A percentile compares a stretch with the other conserved stretches of the same genome.
phyloP scores from a whole-genome alignment of 2,888 invertebrate genomes.

The Athrips mouffetella region DNA sequence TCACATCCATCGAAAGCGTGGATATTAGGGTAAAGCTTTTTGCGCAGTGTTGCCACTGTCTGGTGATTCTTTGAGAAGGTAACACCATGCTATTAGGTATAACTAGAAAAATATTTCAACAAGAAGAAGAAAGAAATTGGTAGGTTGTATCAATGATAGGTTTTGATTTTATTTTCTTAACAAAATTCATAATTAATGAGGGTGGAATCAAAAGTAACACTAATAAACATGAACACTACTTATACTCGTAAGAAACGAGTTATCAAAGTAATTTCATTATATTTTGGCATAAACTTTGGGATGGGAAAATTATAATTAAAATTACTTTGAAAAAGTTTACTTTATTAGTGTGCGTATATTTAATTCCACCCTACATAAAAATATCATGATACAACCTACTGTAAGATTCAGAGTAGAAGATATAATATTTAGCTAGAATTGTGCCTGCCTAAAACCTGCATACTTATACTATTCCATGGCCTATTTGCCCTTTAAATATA shows the following conservation, averaged over 20 bases:
- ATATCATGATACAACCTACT: neutral
- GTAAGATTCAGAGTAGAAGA: neutral
- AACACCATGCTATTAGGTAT: slow-evolving; percentile 41
- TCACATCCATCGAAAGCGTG: slow-evolving; percentile 64
- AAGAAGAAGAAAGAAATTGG: slow-evolving; percentile 25
- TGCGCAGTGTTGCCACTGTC: slow-evolving; percentile 10
- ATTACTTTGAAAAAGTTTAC: neutral
- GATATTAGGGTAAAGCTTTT: slow-evolving; percentile 12
- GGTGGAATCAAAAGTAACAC: too few relatives aligned
- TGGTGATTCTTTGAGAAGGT: slow-evolving; percentile 15
- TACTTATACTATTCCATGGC: neutral
- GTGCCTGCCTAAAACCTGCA: slow-evolving; percentile 6
- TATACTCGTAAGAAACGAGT: too few relatives aligned
- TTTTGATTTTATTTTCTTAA: too few relatives aligned
- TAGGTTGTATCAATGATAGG: slow-evolving; percentile 10
- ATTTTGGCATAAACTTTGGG: too few relatives aligned
- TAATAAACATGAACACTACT: too few relatives aligned
- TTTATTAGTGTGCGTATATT: neutral
- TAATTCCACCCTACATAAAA: neutral
- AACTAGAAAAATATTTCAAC: slow-evolving; percentile 9
- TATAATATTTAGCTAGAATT: neutral
- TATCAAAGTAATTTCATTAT: too few relatives aligned
- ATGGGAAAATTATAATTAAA: too few relatives aligned
- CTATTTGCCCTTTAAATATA: neutral
- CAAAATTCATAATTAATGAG: too few relatives aligned